These are phyloP conservation scores for Siphonodentalium dalli DNA, from an alignment of 2,888 invertebrate species.

Conservation along the genomic window DNA sequence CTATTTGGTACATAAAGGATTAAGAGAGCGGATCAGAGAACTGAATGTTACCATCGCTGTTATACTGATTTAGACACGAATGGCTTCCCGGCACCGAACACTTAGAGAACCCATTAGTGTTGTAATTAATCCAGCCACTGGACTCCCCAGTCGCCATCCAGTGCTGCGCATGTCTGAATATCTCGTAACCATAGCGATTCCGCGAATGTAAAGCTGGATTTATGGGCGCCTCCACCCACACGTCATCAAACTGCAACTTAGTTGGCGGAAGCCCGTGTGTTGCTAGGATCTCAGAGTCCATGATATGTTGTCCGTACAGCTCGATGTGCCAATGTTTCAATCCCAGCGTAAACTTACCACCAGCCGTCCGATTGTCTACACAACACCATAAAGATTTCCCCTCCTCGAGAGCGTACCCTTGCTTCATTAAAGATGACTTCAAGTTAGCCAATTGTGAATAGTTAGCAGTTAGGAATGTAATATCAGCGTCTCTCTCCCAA, in stretches of 20 bases:
- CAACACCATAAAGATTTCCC: slow-evolving; percentile 26
- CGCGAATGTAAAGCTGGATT: slow-evolving; percentile 57
- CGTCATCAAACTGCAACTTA: slow-evolving; percentile 41
- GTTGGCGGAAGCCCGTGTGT: slow-evolving; percentile 36
- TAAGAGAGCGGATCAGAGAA: slow-evolving; percentile 31
- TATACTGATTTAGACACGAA: slow-evolving; percentile 52
- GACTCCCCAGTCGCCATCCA: slow-evolving; percentile 39
- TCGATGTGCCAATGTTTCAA: slow-evolving; percentile 43
- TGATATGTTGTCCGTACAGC: slow-evolving; percentile 48
- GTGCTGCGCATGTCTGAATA: slow-evolving; percentile 52
- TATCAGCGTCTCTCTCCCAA: slow-evolving; percentile 60
- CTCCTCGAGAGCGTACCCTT: slow-evolving; percentile 24
- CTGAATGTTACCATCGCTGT: slow-evolving; percentile 53
- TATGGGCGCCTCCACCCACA: slow-evolving; percentile 48
- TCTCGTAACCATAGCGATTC: slow-evolving; percentile 53
- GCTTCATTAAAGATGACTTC: slow-evolving; percentile 15
- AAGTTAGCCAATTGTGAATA: slow-evolving; percentile 34
- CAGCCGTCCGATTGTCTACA: slow-evolving; percentile 33
- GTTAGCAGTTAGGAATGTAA: slow-evolving; percentile 37
- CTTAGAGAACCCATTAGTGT: slow-evolving; percentile 36
- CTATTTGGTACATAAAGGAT: too few species aligned
- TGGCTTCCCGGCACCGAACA: slow-evolving; percentile 44
- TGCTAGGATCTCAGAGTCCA: slow-evolving; percentile 38
- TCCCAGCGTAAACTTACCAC: slow-evolving; percentile 37
- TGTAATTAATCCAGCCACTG: slow-evolving; percentile 45